Evolutionary conservation across 2,888 invertebrate genomes (phyloP).

Genomic region (Andrena haemorrhoa): DNA sequence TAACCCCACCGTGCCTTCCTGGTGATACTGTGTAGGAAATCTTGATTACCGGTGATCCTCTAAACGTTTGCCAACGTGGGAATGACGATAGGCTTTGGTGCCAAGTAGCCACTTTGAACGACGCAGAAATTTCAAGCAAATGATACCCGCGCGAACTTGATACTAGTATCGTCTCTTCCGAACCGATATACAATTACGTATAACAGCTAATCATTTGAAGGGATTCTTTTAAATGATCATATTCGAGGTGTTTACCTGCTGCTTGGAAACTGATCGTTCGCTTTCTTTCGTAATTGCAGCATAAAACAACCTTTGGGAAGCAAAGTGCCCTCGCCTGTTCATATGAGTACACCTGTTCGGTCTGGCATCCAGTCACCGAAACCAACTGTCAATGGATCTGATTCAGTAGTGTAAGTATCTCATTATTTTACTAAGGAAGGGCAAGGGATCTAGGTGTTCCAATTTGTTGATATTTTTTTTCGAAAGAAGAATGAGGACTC

Average conservation of each 20-base stretch:
- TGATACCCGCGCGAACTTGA: constrained; percentile 2
- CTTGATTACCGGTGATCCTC: constrained; percentile 46
- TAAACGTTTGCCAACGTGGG: constrained; percentile 37
- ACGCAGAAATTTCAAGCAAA: not conserved
- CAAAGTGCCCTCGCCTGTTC: constrained; percentile 82
- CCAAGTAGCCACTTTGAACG: constrained; percentile 30
- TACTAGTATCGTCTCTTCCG: not conserved
- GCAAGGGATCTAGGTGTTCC: no score
- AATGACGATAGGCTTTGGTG: constrained; percentile 16
- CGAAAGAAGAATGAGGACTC: no score
- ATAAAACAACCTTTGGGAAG: constrained; percentile 81
- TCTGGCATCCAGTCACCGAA: constrained; percentile 84
- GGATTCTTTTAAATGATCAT: not conserved
- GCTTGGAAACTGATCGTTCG: constrained; percentile 17
- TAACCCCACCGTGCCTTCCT: constrained; percentile 41
- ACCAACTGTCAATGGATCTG: constrained; percentile 81
- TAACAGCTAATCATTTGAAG: constrained; percentile 5
- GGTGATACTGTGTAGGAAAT: constrained; percentile 44
- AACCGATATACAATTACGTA: not conserved
- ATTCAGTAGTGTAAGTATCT: constrained; percentile 77
- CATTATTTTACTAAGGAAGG: not conserved
- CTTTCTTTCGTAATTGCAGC: constrained; percentile 69
- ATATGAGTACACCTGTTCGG: constrained; percentile 79
- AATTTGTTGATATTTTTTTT: not conserved
- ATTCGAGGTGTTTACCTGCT: not conserved